These are phyloP conservation scores for Cenopis cana DNA, from an alignment of 2,888 invertebrate species.

Conservation along the genomic window DNA sequence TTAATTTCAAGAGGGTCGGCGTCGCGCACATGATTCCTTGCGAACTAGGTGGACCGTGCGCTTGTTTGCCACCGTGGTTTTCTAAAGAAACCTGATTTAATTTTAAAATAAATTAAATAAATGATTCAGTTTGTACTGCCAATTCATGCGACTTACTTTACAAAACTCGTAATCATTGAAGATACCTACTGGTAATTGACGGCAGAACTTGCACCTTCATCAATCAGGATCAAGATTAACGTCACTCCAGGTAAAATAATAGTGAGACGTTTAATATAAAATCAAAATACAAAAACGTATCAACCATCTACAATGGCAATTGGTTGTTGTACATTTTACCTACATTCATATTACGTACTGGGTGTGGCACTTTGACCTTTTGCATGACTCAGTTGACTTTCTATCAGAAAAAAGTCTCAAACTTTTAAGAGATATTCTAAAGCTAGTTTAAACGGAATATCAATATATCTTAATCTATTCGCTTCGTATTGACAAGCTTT, in stretches of 20 bases:
- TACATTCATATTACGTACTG: background rate
- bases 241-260: constrained; percentile 39
- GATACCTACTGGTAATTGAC: constrained; percentile 4
- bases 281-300: constrained; percentile 5
- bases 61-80: too few relatives aligned
- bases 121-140: background rate
- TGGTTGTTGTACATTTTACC: background rate
- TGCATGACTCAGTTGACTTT: background rate
- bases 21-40: too few relatives aligned
- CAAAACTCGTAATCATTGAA: constrained; percentile 14
- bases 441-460: background rate
- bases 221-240: constrained; percentile 43
- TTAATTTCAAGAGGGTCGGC: too few relatives aligned
- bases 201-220: constrained; percentile 32
- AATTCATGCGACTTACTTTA: background rate
- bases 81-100: too few relatives aligned
- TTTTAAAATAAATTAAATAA: background rate
- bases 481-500: constrained; percentile 18
- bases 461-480: constrained; percentile 11
- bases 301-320: background rate
- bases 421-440: constrained; percentile 9
- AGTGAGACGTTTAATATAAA: constrained; percentile 24
- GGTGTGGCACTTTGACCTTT: background rate
- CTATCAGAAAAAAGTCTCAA: background rate
- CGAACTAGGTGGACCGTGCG: too few relatives aligned